Base-by-base conservation (phyloP, 2,888 invertebrate species). In the Teinopalpus imperialis region DNA sequence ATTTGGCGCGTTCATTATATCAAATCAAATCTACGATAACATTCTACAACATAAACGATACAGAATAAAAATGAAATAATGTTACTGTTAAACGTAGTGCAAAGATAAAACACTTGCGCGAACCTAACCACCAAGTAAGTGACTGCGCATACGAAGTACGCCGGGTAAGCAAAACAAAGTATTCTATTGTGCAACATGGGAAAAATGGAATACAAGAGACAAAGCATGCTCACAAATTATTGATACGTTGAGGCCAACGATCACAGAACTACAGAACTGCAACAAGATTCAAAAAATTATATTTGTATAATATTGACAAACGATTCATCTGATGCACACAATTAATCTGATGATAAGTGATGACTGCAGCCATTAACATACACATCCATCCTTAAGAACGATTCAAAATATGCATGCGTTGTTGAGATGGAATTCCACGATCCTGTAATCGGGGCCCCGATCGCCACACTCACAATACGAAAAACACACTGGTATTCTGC, bases 141-240 rank as follows among this genome's bases (percentile, higher is more conserved):
- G 75, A 85, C 82, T 85, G 74, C 59, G 61, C 57, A 70, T 66
- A 61, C 68, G 69, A 65, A 66, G 55, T 57, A 54, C 59, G 60
- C 69, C 72, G 72, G 71, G 71, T 71, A 59, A 58, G 68, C 73
- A 74, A 81, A 82, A 82, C 81, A 79, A 70, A 71, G 71, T 63
- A 63, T 63, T 75, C 76, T 64, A 83, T 83, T 85, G 82, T 83
- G 63, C 53, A 63, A 72, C 79, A 78, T 87, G 87, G 76, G 86
- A 87, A 86, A 76, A 77, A 56, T 74, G 57, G 56, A 71, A 69
- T 69, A 78, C 73, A 76, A 78, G 72, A 78, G 67, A 72, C 73
- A 72, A 68, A 70, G 69, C 62, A 63, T 53, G 54, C 65, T 40
- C 43, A 52, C 52, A 54, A 50, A 54, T 53, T 53, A 52, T 48